Evolutionary conservation across 1,140 invertebrate genomes (phyloP).

Genomic region (Lamellibrachia luymesi): DNA sequence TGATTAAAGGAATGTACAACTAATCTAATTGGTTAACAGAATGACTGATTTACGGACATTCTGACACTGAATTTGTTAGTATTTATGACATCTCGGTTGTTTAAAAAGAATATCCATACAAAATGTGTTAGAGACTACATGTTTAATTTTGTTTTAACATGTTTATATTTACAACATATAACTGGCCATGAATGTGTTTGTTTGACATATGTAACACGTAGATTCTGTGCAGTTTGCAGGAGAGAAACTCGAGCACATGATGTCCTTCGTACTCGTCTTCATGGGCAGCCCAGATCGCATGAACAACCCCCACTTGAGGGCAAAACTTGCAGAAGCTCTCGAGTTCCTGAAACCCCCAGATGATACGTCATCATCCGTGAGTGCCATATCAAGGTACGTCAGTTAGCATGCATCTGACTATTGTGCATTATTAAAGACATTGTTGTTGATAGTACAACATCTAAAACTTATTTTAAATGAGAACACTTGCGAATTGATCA

Average conservation of each 20-base stretch:
- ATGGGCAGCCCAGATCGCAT: constrained; percentile 77
- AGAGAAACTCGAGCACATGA: constrained; percentile 63
- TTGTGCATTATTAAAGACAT: no score
- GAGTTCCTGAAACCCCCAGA: constrained; percentile 65
- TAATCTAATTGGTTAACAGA: no score
- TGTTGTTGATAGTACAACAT: no score
- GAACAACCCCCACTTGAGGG: constrained; percentile 90
- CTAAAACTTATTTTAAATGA: no score
- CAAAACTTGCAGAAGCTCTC: constrained; percentile 82
- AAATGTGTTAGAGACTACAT: not conserved
- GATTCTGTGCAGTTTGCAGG: constrained; percentile 19
- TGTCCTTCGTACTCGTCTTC: constrained; percentile 69
- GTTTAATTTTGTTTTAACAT: constrained; percentile 15
- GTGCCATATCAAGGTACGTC: not conserved
- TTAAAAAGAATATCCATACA: no score
- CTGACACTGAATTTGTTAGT: no score
- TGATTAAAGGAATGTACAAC: no score
- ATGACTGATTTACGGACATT: no score
- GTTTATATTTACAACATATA: constrained; percentile 7
- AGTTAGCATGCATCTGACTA: not conserved
- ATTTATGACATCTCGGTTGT: no score
- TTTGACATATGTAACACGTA: not conserved
- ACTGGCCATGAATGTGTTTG: constrained; percentile 11
- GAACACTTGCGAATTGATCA: no score
- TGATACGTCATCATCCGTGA: not conserved